phyloP scores from a whole-genome alignment of 2,113 vertebrate species.

The Indri indri region DNA sequence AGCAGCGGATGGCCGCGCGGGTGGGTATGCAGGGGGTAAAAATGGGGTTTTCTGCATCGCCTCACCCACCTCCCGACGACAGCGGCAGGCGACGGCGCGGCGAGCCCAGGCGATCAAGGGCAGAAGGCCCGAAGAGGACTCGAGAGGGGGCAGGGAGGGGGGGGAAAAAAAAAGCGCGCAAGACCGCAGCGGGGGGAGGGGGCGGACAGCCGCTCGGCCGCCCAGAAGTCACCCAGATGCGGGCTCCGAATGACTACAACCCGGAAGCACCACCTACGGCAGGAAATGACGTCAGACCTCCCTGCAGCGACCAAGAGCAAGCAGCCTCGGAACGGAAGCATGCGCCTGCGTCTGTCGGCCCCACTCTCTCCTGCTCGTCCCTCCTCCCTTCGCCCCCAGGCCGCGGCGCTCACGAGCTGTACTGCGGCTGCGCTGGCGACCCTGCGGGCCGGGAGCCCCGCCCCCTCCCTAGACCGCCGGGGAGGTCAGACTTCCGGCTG shows the following conservation, averaged over 20 bases:
- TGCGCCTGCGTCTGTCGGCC: fast-evolving
- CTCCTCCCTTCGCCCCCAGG: fast-evolving
- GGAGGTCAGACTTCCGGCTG: fast-evolving
- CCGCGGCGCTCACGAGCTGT: background rate
- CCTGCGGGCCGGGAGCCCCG: fast-evolving
- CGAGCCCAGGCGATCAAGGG: background rate
- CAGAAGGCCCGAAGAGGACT: background rate
- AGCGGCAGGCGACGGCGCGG: background rate
- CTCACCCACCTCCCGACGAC: conserved; percentile 57
- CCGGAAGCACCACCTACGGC: conserved; percentile 38
- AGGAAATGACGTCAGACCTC: conserved; percentile 33
- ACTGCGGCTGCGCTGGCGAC: background rate
- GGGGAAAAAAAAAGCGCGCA: no score
- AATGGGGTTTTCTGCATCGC: background rate
- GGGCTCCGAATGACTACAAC: background rate
- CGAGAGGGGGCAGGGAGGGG: no score
- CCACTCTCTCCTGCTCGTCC: background rate
- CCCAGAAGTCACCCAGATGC: conserved; percentile 15
- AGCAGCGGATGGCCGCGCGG: background rate
- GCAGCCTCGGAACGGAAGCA: fast-evolving
- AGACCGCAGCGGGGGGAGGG: background rate
- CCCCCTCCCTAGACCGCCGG: fast-evolving
- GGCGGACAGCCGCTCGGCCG: fast-evolving
- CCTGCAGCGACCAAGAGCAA: fast-evolving
- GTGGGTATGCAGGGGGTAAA: background rate